A percentile compares a stretch with the other conserved stretches of the same genome.
phyloP scores from a whole-genome alignment of 2,797 vertebrate genomes.

The Choloepus didactylus region DNA sequence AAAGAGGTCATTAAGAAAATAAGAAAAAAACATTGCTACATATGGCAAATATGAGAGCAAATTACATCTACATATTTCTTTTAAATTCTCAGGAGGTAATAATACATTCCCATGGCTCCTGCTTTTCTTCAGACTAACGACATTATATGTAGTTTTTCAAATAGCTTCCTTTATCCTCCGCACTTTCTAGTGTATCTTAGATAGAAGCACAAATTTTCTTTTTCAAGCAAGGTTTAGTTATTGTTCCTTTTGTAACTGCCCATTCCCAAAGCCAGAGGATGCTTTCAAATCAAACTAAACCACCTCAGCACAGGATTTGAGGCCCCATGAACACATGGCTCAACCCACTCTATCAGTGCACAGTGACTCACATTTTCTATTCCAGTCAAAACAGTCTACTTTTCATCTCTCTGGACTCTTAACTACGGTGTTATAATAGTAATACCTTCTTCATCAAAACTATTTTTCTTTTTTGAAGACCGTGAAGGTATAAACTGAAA shows the following conservation, averaged over 20 bases:
- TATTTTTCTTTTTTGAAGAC: constrained; percentile 19
- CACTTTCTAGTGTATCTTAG: neutral
- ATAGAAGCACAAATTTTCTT: neutral
- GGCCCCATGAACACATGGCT: neutral
- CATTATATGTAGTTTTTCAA: neutral
- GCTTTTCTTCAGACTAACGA: neutral
- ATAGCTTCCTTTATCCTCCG: neutral
- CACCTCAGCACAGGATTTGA: neutral
- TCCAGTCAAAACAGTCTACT: neutral
- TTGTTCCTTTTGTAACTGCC: neutral
- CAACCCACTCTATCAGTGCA: neutral
- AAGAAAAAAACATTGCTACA: neutral
- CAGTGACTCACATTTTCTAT: neutral
- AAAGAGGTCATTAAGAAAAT: constrained; percentile 32
- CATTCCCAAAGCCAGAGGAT: neutral
- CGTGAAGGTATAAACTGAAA: constrained; percentile 11
- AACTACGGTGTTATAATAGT: neutral
- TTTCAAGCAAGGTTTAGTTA: constrained; percentile 27
- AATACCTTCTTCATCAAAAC: neutral
- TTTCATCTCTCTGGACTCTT: neutral
- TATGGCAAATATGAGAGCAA: neutral
- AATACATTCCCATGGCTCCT: neutral
- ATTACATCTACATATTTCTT: neutral
- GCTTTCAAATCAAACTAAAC: constrained; percentile 3
- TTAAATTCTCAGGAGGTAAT: neutral